Evolutionary conservation across 2,888 invertebrate species (phyloP).

Genomic region (Drosophila meridionalis): DNA sequence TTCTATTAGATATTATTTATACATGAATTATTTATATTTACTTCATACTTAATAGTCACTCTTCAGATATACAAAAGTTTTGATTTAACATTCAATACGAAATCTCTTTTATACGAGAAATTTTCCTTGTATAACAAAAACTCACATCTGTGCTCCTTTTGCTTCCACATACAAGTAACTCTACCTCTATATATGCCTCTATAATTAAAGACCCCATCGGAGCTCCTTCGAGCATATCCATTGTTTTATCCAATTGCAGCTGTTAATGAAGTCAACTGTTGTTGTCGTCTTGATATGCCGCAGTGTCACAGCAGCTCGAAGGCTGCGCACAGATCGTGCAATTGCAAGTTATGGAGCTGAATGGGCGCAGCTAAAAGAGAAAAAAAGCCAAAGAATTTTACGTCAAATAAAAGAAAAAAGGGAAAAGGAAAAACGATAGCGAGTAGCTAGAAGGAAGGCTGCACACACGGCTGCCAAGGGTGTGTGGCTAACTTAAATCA

Average conservation of each 20-base stretch:
- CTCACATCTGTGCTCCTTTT: neutral
- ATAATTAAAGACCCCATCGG: neutral
- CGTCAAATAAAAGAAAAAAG: conserved; percentile 40
- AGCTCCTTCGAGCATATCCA: neutral
- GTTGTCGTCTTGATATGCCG: conserved; percentile 39
- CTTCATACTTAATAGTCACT: no score
- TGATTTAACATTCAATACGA: no score
- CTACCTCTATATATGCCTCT: neutral
- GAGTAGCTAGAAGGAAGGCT: conserved; percentile 8
- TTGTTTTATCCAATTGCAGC: conserved; percentile 14
- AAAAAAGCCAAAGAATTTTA: conserved; percentile 42
- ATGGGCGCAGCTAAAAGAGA: conserved; percentile 24
- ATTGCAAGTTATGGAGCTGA: conserved; percentile 64
- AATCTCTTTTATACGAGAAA: no score
- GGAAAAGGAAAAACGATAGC: conserved; percentile 16
- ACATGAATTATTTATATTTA: no score
- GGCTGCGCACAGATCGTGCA: conserved; percentile 63
- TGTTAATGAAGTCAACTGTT: conserved; percentile 30
- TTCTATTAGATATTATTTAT: no score
- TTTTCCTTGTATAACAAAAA: neutral
- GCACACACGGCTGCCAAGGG: conserved; percentile 42
- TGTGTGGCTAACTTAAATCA: conserved; percentile 67
- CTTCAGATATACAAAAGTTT: no score
- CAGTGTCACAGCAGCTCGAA: conserved; percentile 32
- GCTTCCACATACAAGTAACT: neutral